Evolutionary conservation across 2,888 invertebrate species (phyloP), one percentile per base, ranked within the genome.

Genomic region (Therioaphis trifolii): DNA sequence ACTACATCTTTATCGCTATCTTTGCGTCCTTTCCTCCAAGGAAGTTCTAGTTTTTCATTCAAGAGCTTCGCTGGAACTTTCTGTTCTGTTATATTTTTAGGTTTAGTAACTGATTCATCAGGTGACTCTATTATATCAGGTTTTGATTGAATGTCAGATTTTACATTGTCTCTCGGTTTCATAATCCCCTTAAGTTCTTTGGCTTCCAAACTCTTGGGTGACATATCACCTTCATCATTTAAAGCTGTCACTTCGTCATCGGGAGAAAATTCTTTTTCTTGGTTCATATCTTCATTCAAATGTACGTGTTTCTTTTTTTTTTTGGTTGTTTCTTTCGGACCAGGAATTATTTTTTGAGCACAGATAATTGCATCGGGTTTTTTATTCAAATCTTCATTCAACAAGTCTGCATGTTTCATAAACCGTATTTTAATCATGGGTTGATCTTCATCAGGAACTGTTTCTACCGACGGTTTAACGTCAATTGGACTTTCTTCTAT

Each of bases 31-130:
- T 40, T 86, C 79, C 87, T 85, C 87, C 87, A 87, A 0, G 87
- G 87, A 11, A 87, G 46, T 29, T 86, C 82, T 4, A 87, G 85
- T 84, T 86, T 86, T 7, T 86, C 86, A 84, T 61, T 27, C 66
- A 84, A 4, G 7, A 84, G 18, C 52, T 77, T 77, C 2, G 21
- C 1, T 4, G 85, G 77, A 18, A 84, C 52, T 46, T 77, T 55
- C 66, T 85, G 82, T 66, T 78, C 76, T 2, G 68, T 72, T 18
- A 68, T 24, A 49, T 69, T 85, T 68, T 84, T 80, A 21, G 71
- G 40, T 2, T 24, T 24, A 1, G 12, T 3, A 2, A 49, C 5
- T 27, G 0, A 15, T 0, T 80, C 74, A 15, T 14, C 0, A 1
- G 40, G 3, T 4, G 12, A 18, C 0, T 29, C 58, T 0, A 12